A percentile compares a stretch with the other conserved stretches of the same genome.
Conservation (phyloP, 2,888 invertebrate species). For the Torymus texanus region DNA sequence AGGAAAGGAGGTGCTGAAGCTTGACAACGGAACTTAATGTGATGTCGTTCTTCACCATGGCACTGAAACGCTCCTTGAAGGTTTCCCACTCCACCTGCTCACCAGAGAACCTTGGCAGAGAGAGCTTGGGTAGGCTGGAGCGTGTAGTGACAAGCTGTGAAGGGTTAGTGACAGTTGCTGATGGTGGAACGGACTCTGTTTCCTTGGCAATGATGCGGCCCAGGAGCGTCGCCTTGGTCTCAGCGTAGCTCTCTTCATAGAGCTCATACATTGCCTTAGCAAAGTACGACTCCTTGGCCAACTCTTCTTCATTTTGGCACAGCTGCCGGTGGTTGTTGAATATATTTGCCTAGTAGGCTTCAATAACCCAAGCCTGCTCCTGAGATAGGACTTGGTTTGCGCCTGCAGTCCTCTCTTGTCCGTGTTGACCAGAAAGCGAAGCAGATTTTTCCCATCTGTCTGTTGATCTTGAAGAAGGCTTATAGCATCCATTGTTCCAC, state of each 20-base stretch:
- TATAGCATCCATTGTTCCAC: too few species aligned
- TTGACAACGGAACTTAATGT: neutral
- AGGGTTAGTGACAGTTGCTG: neutral
- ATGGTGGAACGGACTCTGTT: neutral
- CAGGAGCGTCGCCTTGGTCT: neutral
- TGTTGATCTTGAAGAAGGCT: too few species aligned
- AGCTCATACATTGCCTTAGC: too few species aligned
- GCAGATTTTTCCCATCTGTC: too few species aligned
- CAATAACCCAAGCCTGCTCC: neutral
- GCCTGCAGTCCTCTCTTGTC: neutral
- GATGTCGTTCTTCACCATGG: neutral
- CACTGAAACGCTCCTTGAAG: neutral
- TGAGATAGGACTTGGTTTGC: neutral
- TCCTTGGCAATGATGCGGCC: neutral
- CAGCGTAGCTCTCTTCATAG: neutral
- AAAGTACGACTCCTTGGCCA: neutral
- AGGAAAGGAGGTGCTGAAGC: neutral
- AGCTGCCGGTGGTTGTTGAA: neutral
- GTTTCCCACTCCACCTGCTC: too few species aligned
- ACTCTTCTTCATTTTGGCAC: neutral
- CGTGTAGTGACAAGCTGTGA: too few species aligned
- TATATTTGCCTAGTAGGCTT: neutral
- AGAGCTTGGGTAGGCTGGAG: too few species aligned
- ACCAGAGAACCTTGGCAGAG: too few species aligned
- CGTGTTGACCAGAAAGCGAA: too few species aligned